These are phyloP conservation scores for Tychaedon coryphoeus DNA, from an alignment of 2,113 vertebrate species.

Conservation along the genomic window DNA sequence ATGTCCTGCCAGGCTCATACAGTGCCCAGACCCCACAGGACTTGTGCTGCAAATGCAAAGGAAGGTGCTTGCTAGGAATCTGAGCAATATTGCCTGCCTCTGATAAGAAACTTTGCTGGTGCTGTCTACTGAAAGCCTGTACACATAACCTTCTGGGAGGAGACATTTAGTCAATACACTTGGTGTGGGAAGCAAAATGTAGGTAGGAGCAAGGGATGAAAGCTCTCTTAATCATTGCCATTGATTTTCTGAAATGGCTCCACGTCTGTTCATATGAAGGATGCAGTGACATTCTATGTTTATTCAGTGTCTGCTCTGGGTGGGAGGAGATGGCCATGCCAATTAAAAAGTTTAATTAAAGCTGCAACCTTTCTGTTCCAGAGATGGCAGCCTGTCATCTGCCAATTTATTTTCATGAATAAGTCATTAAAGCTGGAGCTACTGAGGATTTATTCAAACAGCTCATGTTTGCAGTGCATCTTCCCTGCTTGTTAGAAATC, in stretches of 20 bases:
- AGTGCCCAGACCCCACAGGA: background rate
- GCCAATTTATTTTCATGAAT: constrained; percentile 30
- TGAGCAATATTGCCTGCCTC: background rate
- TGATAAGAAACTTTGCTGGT: background rate
- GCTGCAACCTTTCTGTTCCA: constrained; percentile 23
- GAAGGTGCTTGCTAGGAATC: background rate
- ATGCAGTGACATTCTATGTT: constrained; percentile 16
- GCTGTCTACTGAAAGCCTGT: background rate
- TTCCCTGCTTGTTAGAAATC: background rate
- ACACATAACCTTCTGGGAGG: background rate
- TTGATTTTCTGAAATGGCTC: constrained; percentile 41
- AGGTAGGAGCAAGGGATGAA: constrained; percentile 10
- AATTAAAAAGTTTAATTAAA: constrained; percentile 59
- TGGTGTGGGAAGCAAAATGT: constrained; percentile 36
- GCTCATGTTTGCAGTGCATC: background rate
- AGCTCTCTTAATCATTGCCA: constrained; percentile 42
- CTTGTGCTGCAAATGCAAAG: background rate
- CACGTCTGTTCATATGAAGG: background rate
- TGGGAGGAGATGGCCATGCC: background rate
- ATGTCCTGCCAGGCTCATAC: background rate
- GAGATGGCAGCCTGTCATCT: background rate
- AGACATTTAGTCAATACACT: constrained; percentile 41
- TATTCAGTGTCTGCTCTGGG: background rate
- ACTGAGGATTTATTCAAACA: background rate
- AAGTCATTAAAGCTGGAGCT: constrained; percentile 8